Conservation (phyloP, 2,888 invertebrate species). For the Falcaria lacertinaria region DNA sequence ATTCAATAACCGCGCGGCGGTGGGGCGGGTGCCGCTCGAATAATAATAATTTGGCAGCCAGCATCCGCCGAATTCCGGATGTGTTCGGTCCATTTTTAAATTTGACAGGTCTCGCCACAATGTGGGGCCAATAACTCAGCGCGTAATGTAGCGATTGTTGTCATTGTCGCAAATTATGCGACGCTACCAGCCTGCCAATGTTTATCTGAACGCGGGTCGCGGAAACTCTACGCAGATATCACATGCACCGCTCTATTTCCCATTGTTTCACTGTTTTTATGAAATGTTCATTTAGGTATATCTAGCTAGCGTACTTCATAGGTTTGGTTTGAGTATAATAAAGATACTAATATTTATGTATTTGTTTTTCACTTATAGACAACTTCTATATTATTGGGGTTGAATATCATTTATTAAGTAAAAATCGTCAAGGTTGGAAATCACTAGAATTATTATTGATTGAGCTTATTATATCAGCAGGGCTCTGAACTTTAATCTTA, state of each 20-base stretch:
- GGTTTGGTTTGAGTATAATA: too few species aligned
- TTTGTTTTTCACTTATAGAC: too few species aligned
- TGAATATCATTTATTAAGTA: too few species aligned
- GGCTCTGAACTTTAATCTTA: too few species aligned
- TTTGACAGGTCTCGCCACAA: slow-evolving; percentile 66
- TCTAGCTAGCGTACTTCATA: too few species aligned
- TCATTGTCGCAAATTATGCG: slow-evolving; percentile 74
- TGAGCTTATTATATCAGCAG: too few species aligned
- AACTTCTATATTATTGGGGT: too few species aligned
- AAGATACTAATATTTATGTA: too few species aligned
- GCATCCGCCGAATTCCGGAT: slow-evolving; percentile 69
- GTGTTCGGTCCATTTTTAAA: slow-evolving; percentile 76
- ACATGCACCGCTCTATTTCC: slow-evolving; percentile 37
- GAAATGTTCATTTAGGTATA: not conserved
- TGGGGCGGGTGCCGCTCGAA: slow-evolving; percentile 55
- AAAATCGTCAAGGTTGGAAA: too few species aligned
- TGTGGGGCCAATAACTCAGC: slow-evolving; percentile 56
- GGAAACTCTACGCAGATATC: slow-evolving; percentile 53
- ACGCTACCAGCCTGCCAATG: slow-evolving; percentile 65
- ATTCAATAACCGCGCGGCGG: slow-evolving; percentile 68
- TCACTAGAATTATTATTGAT: too few species aligned
- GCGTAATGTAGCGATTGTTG: slow-evolving; percentile 72
- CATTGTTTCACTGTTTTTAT: slow-evolving; percentile 9
- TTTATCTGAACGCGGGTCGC: slow-evolving; percentile 60
- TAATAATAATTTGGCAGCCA: slow-evolving; percentile 76